A percentile compares a stretch with the other conserved stretches of the same genome.
These are phyloP conservation scores for Patella pellucida DNA, from an alignment of 2,888 invertebrate genomes.

Conservation along the genomic window DNA sequence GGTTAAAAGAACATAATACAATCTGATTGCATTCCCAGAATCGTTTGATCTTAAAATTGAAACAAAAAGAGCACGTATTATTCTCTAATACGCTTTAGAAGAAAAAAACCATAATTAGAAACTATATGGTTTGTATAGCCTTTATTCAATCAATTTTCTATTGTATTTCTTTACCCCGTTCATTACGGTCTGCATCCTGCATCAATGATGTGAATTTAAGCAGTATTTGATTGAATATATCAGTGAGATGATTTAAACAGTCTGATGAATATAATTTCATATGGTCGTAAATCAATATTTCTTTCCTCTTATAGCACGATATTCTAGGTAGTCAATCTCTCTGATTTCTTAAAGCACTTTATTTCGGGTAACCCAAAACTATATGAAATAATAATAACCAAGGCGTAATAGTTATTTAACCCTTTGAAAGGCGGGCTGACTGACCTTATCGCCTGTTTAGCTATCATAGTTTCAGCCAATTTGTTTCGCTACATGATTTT, in stretches of 20 bases:
- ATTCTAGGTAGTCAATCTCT: not conserved
- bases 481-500: constrained; percentile 12
- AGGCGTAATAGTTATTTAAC: constrained; percentile 2
- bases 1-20: too few relatives aligned
- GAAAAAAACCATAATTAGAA: too few relatives aligned
- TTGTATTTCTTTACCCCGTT: too few relatives aligned
- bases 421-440: not conserved
- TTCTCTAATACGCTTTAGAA: too few relatives aligned
- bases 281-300: not conserved
- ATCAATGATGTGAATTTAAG: too few relatives aligned
- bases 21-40: too few relatives aligned
- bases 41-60: too few relatives aligned
- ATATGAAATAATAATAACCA: constrained; percentile 7
- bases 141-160: too few relatives aligned
- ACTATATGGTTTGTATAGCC: too few relatives aligned
- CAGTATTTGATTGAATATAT: too few relatives aligned
- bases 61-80: too few relatives aligned
- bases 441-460: constrained; percentile 10
- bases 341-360: constrained; percentile 1
- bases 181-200: too few relatives aligned
- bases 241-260: not conserved
- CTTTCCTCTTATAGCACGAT: not conserved
- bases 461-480: constrained; percentile 9
- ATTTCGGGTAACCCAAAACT: not conserved
- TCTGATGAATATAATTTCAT: not conserved